These are phyloP conservation scores for Halichoeres trimaculatus DNA, from an alignment of 2,113 vertebrate species.

Conservation along the genomic window DNA sequence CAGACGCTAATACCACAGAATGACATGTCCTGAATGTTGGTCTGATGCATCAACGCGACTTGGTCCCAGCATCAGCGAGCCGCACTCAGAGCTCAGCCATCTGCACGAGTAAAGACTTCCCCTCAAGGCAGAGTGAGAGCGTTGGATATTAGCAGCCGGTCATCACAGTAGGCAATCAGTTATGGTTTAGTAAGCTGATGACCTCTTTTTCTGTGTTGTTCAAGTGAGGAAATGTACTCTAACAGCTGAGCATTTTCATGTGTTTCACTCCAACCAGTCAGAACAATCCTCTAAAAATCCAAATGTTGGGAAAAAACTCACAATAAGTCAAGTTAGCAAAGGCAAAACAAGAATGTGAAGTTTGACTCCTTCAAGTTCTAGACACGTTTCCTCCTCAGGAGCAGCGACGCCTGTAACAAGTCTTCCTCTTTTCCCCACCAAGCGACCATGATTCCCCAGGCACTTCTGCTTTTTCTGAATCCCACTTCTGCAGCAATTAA, in stretches of 20 bases:
- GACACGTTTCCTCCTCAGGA: not conserved
- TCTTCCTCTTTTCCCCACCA: slow-evolving; percentile 4
- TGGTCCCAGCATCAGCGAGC: not conserved
- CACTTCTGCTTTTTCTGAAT: slow-evolving; percentile 29
- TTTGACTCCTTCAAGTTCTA: not conserved
- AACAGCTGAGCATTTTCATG: not conserved
- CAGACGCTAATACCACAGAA: not conserved
- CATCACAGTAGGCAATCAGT: slow-evolving; percentile 34
- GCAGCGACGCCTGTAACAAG: not conserved
- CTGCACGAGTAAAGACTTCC: slow-evolving; percentile 45
- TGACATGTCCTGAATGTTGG: slow-evolving; percentile 2
- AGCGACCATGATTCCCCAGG: slow-evolving; percentile 11
- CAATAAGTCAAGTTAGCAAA: not conserved
- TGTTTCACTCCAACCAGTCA: not conserved
- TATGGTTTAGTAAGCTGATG: not conserved
- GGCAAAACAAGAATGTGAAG: not conserved
- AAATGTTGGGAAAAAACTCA: not conserved
- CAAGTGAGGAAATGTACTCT: not conserved
- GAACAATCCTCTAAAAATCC: not conserved
- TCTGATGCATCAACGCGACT: slow-evolving; percentile 21
- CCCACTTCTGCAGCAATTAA: not conserved
- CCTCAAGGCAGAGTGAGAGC: slow-evolving; percentile 42
- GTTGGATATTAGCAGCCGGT: slow-evolving; percentile 46
- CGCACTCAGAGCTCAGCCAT: slow-evolving; percentile 47
- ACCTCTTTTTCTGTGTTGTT: slow-evolving; percentile 9